Conservation (phyloP, 2,797 vertebrate species). For the Merluccius polli region DNA sequence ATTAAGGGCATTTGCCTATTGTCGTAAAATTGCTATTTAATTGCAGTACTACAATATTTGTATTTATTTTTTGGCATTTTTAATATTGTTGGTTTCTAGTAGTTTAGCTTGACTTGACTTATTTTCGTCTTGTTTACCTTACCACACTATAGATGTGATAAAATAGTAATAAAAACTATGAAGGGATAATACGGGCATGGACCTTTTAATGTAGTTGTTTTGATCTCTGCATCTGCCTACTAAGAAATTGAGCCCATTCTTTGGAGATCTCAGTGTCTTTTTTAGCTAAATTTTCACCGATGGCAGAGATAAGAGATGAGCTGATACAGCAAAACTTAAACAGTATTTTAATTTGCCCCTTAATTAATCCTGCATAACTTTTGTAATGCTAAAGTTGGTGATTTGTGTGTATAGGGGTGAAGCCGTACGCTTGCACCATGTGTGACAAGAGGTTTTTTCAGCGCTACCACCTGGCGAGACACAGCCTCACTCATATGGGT, state of each 20-base stretch:
- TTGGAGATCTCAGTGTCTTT: neutral
- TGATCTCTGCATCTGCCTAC: neutral
- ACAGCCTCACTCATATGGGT: slow-evolving; percentile 79
- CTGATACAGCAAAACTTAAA: neutral
- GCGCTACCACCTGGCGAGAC: slow-evolving; percentile 81
- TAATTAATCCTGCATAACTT: slow-evolving; percentile 9
- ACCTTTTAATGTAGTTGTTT: slow-evolving; percentile 2
- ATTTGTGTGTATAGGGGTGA: slow-evolving; percentile 81
- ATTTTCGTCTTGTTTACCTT: neutral
- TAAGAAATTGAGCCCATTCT: neutral
- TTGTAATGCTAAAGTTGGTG: slow-evolving; percentile 60
- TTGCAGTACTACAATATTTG: neutral
- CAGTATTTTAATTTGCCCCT: neutral
- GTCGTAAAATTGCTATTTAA: neutral
- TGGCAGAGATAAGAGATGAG: neutral
- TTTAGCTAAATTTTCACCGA: neutral
- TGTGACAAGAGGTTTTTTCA: slow-evolving; percentile 95
- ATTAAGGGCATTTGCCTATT: neutral
- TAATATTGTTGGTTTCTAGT: slow-evolving; percentile 1
- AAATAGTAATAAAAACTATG: neutral
- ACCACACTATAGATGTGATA: neutral
- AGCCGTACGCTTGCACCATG: slow-evolving; percentile 87
- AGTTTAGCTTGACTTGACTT: neutral
- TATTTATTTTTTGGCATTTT: neutral
- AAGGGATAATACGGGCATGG: neutral